phyloP scores from a whole-genome alignment of 2,888 invertebrate genomes.

The Nezara viridula region DNA sequence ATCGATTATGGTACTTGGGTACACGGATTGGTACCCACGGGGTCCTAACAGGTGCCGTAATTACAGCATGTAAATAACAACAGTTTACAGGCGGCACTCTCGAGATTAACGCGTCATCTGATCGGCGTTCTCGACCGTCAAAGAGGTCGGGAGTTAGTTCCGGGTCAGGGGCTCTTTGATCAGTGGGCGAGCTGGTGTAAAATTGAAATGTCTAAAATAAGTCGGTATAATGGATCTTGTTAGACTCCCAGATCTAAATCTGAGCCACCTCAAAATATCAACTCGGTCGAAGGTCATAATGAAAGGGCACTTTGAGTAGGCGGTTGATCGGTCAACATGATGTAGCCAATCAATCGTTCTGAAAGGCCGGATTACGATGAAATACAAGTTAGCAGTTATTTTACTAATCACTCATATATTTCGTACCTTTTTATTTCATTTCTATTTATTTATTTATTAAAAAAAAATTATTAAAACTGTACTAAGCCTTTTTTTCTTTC shows the following conservation, averaged over 20 bases:
- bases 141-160: neutral
- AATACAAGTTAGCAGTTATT: no score
- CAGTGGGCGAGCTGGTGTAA: slow-evolving; percentile 14
- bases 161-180: slow-evolving; percentile 34
- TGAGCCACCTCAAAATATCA: neutral
- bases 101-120: neutral
- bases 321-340: neutral
- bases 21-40: neutral
- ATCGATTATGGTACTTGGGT: neutral
- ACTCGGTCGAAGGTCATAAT: neutral
- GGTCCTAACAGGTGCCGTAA: neutral
- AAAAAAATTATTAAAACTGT: no score
- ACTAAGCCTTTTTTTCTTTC: no score
- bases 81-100: neutral
- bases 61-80: neutral
- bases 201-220: slow-evolving; percentile 13
- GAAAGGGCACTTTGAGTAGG: neutral
- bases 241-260: neutral
- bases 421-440: no score
- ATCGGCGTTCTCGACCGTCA: neutral
- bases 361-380: no score
- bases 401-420: no score
- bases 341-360: neutral
- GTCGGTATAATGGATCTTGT: neutral
- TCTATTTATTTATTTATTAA: no score